Conservation (phyloP, 1,140 invertebrate species). For the Listronotus oregonensis region DNA sequence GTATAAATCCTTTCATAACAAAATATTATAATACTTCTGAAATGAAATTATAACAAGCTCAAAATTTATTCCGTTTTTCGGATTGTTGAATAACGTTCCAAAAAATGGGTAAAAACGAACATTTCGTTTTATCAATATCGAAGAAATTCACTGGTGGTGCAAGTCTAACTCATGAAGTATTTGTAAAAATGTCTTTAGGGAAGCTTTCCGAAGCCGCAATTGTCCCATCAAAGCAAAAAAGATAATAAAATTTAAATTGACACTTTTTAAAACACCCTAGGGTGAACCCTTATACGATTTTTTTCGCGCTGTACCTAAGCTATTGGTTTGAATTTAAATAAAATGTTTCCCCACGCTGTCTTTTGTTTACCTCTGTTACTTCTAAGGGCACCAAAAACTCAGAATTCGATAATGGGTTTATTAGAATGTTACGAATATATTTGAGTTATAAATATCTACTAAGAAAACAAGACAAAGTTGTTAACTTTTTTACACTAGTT, state of each 20-base stretch:
- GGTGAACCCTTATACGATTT: slow-evolving; percentile 17
- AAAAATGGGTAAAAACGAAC: slow-evolving; percentile 2
- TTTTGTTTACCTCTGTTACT: slow-evolving; percentile 13
- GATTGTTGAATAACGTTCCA: not conserved
- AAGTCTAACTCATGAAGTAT: slow-evolving; percentile 5
- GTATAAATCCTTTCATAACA: too few species aligned
- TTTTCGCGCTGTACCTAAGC: slow-evolving; percentile 8
- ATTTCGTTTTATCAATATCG: not conserved
- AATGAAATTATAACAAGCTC: too few species aligned
- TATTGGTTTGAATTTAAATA: slow-evolving; percentile 11
- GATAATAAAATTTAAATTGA: slow-evolving; percentile 19
- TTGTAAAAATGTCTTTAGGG: slow-evolving; percentile 17
- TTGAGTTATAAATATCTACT: too few species aligned
- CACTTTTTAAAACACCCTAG: slow-evolving; percentile 15
- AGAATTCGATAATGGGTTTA: not conserved
- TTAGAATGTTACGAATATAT: too few species aligned
- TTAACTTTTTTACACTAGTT: too few species aligned
- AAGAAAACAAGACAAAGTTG: too few species aligned
- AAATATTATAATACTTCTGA: too few species aligned
- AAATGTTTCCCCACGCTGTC: slow-evolving; percentile 4
- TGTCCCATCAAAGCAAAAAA: slow-evolving; percentile 15
- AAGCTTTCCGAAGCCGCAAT: slow-evolving; percentile 3
- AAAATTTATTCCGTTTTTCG: not conserved
- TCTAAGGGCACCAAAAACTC: not conserved
- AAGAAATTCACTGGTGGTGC: not conserved